A percentile compares a stretch with the other conserved stretches of the same genome.
phyloP scores from a whole-genome alignment of 2,113 vertebrate genomes.

The Bagarius yarrelli region DNA sequence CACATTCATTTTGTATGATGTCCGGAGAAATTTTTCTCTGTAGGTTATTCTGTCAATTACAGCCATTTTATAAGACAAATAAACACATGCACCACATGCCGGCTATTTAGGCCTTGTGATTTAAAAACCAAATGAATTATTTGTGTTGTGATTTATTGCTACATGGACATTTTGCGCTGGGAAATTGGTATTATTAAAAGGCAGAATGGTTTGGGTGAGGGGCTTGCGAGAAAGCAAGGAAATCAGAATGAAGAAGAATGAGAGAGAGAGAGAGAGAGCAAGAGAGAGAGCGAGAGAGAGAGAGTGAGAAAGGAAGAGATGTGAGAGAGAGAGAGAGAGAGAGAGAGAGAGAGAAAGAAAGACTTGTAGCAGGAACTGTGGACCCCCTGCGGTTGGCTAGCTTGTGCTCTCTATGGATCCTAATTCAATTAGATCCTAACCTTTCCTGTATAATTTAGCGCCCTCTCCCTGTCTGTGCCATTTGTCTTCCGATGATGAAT shows the following conservation, averaged over 20 bases:
- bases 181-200: slow-evolving; percentile 52
- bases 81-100: slow-evolving; percentile 16
- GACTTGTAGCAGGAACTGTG: slow-evolving; percentile 71
- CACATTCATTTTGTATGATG: slow-evolving; percentile 24
- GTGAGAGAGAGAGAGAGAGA: slow-evolving; percentile 23
- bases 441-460: slow-evolving; percentile 80
- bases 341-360: slow-evolving; percentile 20
- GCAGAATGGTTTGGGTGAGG: slow-evolving; percentile 26
- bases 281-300: neutral
- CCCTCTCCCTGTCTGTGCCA: slow-evolving; percentile 75
- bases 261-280: neutral
- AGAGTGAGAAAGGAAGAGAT: slow-evolving; percentile 53
- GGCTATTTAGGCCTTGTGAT: slow-evolving; percentile 28
- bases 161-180: slow-evolving; percentile 38
- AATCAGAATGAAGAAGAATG: neutral
- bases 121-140: slow-evolving; percentile 48
- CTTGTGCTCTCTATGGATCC: slow-evolving; percentile 74
- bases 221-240: slow-evolving; percentile 5
- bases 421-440: slow-evolving; percentile 83
- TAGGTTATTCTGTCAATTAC: slow-evolving; percentile 23
- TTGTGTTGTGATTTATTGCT: slow-evolving; percentile 45
- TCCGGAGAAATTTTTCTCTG: slow-evolving; percentile 17
- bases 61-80: slow-evolving; percentile 8
- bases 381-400: slow-evolving; percentile 66
- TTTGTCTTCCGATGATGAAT: slow-evolving; percentile 76